Percentiles rank a stretch among this genome's conserved stretches.
These are phyloP conservation scores for Thymelicus lineola DNA, from an alignment of 2,888 invertebrate genomes.

Conservation along the genomic window DNA sequence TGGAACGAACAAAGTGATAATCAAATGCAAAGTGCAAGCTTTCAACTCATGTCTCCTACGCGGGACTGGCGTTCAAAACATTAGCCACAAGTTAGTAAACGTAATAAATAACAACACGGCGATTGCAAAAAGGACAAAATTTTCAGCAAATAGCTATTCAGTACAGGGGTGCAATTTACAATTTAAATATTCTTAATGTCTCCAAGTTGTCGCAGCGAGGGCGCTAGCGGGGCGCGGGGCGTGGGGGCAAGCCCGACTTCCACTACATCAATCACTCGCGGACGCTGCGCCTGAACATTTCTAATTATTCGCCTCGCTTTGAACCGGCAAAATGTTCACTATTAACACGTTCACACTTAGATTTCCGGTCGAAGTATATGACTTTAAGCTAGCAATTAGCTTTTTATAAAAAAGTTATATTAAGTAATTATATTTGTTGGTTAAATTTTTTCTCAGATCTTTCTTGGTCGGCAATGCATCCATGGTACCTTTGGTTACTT, in stretches of 20 bases:
- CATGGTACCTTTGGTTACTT: too few relatives aligned
- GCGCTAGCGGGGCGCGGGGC: slow-evolving; percentile 48
- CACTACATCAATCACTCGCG: slow-evolving; percentile 85
- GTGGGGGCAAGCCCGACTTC: slow-evolving; percentile 60
- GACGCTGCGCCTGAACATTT: slow-evolving; percentile 81
- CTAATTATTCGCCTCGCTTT: slow-evolving; percentile 80
- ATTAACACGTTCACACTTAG: slow-evolving; percentile 49
- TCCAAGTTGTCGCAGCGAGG: slow-evolving; percentile 72
- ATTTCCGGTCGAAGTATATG: slow-evolving; percentile 29
- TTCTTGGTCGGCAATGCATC: too few relatives aligned
- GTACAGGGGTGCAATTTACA: slow-evolving; percentile 82
- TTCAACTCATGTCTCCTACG: too few relatives aligned
- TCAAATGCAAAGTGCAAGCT: too few relatives aligned
- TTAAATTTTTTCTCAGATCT: too few relatives aligned
- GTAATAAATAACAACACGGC: slow-evolving; percentile 42
- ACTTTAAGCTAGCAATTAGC: too few relatives aligned
- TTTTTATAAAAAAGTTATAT: too few relatives aligned
- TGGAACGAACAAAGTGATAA: too few relatives aligned
- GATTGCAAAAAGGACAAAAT: slow-evolving; percentile 66
- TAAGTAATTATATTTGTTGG: too few relatives aligned
- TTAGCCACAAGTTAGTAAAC: slow-evolving; percentile 33
- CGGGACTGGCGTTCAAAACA: too few relatives aligned
- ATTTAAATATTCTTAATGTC: slow-evolving; percentile 85
- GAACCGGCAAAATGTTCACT: slow-evolving; percentile 62
- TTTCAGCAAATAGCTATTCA: slow-evolving; percentile 81